Evolutionary conservation across 2,797 vertebrate species (phyloP), one percentile per base, ranked within the genome.

Genomic region (Prunella strophiata): DNA sequence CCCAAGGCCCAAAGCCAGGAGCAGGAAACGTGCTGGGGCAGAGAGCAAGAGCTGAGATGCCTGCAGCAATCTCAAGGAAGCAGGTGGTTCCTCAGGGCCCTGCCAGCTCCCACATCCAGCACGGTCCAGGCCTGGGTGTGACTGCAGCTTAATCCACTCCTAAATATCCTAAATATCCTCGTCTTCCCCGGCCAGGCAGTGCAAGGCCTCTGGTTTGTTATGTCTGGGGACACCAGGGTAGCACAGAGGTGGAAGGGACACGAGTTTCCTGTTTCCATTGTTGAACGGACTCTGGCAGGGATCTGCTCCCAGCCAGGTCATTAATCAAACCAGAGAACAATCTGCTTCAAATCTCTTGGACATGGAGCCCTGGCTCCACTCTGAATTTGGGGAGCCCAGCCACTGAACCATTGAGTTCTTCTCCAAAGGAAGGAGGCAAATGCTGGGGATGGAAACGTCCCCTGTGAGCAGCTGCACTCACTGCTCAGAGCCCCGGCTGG

Each of bases 11-110:
- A 61, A 61, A 40, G 4, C 20, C 38, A 14, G 65, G 68, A 32
- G 43, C 93, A 95, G 92, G 91, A 96, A 93, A 85, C 88, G 50
- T 45, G 87, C 19, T 11, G 48, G 30, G 68, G 58, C 74, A 77
- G 54, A 78, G 78, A 58, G 86, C 57, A 25, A 45, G 47, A 15
- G 54, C 86, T 38, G 54, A 65, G 89, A 43, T 67, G 17, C 13
- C 34, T 72, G 54, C 61, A 68, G 84, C 78, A 91, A 96, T 96
- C 94, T 91, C n/a, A 65, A 91, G 94, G 92, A 95, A 96, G 82
- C 95, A 96, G 94, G 79, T 75, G 89, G 93, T 94, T 95, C 94
- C 94, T 93, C 70, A 40, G 48, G 68, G 63, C 36, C 77, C 5
- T 42, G 89, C 91, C 89, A 68, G 51, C 3, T 94, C 93, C 55